Evolutionary conservation across 2,888 invertebrate genomes (phyloP).

Genomic region (Bugula neritina): DNA sequence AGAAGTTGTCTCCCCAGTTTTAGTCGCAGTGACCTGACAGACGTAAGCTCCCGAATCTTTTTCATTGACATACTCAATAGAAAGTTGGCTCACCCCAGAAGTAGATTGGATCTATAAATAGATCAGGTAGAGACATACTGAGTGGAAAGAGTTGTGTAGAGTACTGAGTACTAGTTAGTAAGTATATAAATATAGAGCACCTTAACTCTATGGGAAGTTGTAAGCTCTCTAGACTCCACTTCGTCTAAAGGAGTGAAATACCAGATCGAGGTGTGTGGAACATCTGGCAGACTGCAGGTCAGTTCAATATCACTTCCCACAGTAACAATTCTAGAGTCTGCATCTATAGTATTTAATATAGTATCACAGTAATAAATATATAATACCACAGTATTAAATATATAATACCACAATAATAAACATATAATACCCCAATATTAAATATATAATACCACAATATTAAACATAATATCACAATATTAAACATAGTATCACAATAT

Average conservation of each 20-base stretch:
- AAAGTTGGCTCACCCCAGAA: neutral
- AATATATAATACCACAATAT: no score
- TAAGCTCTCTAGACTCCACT: neutral
- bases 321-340: neutral
- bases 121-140: neutral
- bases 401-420: no score
- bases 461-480: no score
- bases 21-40: constrained; percentile 8
- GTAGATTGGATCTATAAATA: neutral
- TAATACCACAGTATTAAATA: no score
- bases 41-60: constrained; percentile 24
- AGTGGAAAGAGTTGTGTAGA: neutral
- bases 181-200: neutral
- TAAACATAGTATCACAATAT: no score
- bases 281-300: neutral
- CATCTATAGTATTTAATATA: constrained; percentile 3
- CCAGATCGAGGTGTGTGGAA: neutral
- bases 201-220: neutral
- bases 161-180: neutral
- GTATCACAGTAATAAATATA: no score
- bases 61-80: constrained; percentile 17
- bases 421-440: no score
- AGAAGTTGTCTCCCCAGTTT: constrained; percentile 17
- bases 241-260: neutral
- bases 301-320: neutral